Conservation (phyloP, 2,797 vertebrate genomes). For the Syngnathus acus region DNA sequence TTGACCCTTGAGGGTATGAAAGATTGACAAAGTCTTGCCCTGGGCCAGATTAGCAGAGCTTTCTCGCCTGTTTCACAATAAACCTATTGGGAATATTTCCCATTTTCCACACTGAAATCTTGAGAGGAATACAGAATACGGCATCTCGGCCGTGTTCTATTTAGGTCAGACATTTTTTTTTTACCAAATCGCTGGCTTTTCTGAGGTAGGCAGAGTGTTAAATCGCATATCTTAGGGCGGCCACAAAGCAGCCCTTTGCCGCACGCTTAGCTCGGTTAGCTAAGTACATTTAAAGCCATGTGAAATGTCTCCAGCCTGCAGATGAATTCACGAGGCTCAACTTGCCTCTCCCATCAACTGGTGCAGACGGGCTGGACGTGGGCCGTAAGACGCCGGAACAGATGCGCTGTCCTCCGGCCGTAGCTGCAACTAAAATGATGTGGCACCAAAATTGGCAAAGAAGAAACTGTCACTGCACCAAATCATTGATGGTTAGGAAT, state of each 20-base stretch:
- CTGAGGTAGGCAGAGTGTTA: not conserved
- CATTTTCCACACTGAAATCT: conserved; percentile 17
- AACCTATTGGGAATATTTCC: conserved; percentile 21
- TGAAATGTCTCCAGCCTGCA: conserved; percentile 36
- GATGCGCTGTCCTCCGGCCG: conserved; percentile 32
- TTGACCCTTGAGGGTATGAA: not conserved
- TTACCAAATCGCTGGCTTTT: conserved; percentile 14
- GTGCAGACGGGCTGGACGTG: conserved; percentile 24
- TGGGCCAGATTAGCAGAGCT: conserved; percentile 18
- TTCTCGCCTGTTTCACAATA: conserved; percentile 13
- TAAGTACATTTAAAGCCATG: conserved; percentile 32
- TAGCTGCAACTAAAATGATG: conserved; percentile 24
- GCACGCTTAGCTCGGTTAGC: conserved; percentile 30
- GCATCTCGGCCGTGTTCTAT: conserved; percentile 2
- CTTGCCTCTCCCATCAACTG: conserved; percentile 28
- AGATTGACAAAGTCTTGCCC: not conserved
- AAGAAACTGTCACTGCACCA: not conserved
- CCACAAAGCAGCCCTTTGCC: conserved; percentile 24
- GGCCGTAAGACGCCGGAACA: conserved; percentile 39
- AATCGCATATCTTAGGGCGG: conserved; percentile 17
- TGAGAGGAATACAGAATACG: conserved; percentile 13
- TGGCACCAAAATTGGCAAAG: not conserved
- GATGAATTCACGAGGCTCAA: conserved; percentile 36
- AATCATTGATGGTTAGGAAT: not conserved
- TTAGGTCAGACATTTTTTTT: conserved; percentile 15